Evolutionary conservation across 2,113 vertebrate genomes (phyloP).

Genomic region (Hippopotamus amphibius): DNA sequence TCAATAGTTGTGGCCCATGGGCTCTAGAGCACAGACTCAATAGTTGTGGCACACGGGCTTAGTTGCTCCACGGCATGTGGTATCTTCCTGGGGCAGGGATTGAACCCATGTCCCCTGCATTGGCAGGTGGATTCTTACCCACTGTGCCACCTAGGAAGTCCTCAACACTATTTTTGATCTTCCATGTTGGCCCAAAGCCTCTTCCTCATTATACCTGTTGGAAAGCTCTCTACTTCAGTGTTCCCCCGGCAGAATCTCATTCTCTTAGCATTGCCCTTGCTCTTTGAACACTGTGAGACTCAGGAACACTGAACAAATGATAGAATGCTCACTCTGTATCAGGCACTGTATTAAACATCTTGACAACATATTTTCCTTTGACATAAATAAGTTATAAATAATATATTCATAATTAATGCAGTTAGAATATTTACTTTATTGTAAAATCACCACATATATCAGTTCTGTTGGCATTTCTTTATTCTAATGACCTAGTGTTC

Average conservation of each 20-base stretch:
- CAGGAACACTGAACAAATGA: neutral
- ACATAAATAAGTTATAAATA: constrained; percentile 20
- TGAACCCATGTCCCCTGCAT: too few relatives aligned
- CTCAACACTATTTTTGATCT: constrained; percentile 27
- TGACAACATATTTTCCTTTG: neutral
- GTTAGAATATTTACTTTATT: constrained; percentile 19
- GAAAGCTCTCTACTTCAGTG: neutral
- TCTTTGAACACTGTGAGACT: neutral
- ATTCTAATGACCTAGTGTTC: neutral
- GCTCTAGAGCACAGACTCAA: too few relatives aligned
- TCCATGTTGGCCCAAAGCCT: constrained; percentile 28
- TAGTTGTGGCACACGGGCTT: too few relatives aligned
- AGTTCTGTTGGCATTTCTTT: neutral
- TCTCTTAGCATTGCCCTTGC: neutral
- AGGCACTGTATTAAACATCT: neutral
- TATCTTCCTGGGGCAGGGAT: too few relatives aligned
- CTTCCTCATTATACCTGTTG: neutral
- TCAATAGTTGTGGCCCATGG: too few relatives aligned
- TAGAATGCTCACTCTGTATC: neutral
- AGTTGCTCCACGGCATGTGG: too few relatives aligned
- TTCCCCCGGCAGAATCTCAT: neutral
- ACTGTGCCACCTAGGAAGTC: too few relatives aligned
- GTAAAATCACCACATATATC: neutral
- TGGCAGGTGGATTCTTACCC: too few relatives aligned
- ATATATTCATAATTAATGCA: neutral